Conservation (phyloP, 2,888 invertebrate genomes). For the Trileptium ribeirensis region DNA sequence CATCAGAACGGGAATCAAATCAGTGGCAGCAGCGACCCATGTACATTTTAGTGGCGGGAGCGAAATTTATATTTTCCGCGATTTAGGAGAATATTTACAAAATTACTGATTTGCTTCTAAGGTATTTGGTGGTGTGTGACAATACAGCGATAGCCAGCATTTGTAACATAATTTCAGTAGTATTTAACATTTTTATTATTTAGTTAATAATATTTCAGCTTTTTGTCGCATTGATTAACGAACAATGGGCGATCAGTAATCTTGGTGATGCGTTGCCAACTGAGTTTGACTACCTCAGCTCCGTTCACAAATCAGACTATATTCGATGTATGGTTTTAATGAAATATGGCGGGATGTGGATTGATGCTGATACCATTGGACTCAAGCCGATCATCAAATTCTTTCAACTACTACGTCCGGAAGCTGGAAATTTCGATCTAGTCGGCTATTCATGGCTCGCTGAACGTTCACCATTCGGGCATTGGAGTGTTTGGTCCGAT, state of each 20-base stretch:
- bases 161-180: too few species aligned
- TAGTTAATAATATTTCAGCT: too few species aligned
- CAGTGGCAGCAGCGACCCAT: too few species aligned
- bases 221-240: not conserved
- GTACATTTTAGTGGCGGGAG: too few species aligned
- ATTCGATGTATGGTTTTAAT: not conserved
- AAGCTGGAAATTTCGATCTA: not conserved
- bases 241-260: not conserved
- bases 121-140: too few species aligned
- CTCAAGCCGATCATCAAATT: not conserved
- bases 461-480: not conserved
- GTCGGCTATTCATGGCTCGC: not conserved
- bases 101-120: too few species aligned
- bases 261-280: not conserved
- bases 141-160: too few species aligned
- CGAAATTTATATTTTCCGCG: too few species aligned
- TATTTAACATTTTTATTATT: too few species aligned
- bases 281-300: not conserved
- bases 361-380: not conserved
- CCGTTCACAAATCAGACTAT: not conserved
- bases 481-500: not conserved
- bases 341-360: constrained; percentile 6
- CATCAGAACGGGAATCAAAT: too few species aligned
- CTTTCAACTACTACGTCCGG: not conserved
- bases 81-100: too few species aligned